Base-by-base conservation (phyloP, 2,113 vertebrate genomes). In the Opisthocomus hoazin region DNA sequence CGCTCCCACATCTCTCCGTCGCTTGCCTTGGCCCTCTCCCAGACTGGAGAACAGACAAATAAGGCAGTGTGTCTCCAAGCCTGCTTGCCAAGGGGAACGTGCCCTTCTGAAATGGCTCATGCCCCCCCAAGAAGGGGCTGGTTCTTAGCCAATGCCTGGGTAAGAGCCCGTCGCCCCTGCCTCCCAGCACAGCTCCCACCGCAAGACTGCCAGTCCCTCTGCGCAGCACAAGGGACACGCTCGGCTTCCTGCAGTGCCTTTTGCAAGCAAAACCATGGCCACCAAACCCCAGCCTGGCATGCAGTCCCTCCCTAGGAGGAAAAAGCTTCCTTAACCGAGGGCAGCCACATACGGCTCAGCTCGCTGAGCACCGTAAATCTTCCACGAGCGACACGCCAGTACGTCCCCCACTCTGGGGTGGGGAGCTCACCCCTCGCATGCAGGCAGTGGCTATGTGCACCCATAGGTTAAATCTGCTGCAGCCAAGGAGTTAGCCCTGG, bases 281-380 rank as follows among this genome's bases (percentile, higher is more conserved):
- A 91, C 81, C 92, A 75, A 93, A 37, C 51, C 81, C 81, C 81
- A 81, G 64, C 7, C 57, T 84, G 93, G 86, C 93, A 90, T 8
- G 66, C 87, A 43, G 95, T 10, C 32, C 81, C 78, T 91, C 84
- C 90, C 65, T 22, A 18, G 51, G n/a, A 87, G 29, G 56, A 29
- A 45, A 39, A 80, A 24, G 1, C 34, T 53, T 84, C 64, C 63
- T 45, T 64, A 22, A 16, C 18, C 5, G 45, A 48, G 30, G 41
- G 54, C 73, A 74, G 41, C 12, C 48, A 9, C 1, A 0, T 2
- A 3, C 2, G 5, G 16, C 79, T 29, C 6, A 26, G 66, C 57
- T 65, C 1, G 0, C n/a, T 1, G 1, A 37, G 48, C 61, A 27
- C 71, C 1, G 0, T 12, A 1, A 45, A 10, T 27, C 29, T 75